Evolutionary conservation across 2,113 vertebrate genomes (phyloP), one percentile per base, ranked within the genome.

Genomic region (Megaceryle torquata): DNA sequence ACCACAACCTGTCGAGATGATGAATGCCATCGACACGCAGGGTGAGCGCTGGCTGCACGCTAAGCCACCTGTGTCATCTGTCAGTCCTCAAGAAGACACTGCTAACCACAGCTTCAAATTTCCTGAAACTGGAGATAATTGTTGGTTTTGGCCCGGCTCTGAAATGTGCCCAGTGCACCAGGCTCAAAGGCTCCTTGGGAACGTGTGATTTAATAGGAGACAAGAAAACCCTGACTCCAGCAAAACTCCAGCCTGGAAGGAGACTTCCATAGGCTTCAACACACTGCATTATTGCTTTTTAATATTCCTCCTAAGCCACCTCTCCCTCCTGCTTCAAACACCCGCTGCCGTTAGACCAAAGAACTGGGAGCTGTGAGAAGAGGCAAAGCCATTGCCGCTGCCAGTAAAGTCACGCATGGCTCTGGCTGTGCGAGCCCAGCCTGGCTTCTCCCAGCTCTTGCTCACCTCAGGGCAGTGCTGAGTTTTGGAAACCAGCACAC

Each of bases 61-160:
- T 71, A 35, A 72, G 78, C 64, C 86, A 71, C 93, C 91, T 9
- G 24, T 91, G 88, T 56, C 89, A 88, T 37, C 67, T 29, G 48
- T 81, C 92, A 91, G 90, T 88, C 75, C 86, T 93, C 54, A 11
- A 68, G 61, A 86, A 82, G 96, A 94, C 92, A 61, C 93, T 56
- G 69, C 31, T 33, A 56, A 68, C 77, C 75, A 26, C 48, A 63
- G 81, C 93, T 93, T 91, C 87, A 71, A 48, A 48, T 84, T 97
- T 95, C 94, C 91, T 93, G 81, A 90, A 93, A 93, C 82, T 68
- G 86, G 95, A 97, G 74, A 65, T 72, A 68, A 28, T 37, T 96
- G 91, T 92, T 97, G 96, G 71, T 94, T 96, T 94, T 93, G 90
- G 88, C 88, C 71, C 3, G 2, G 59, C 78, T 70, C 71, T 69